Evolutionary conservation across 2,797 vertebrate genomes (phyloP), one percentile per base, ranked within the genome.

Genomic region (Choloepus didactylus): DNA sequence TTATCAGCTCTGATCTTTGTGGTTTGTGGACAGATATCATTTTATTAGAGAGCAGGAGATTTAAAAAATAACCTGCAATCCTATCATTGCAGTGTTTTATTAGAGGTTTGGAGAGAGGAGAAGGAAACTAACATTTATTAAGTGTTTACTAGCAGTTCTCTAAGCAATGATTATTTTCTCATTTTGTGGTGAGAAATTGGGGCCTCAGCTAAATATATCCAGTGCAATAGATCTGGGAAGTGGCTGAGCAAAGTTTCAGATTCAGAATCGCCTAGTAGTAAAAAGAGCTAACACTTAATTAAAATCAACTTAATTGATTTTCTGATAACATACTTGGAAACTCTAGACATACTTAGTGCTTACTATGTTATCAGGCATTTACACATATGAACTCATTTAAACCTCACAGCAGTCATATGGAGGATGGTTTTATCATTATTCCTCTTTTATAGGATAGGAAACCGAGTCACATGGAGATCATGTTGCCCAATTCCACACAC

Each of bases 1-100:
- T 92, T 92, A 75, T 94, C 89, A 73, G 35, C 77, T 66, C 56
- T 94, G 44, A 93, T 86, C 93, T 93, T 44, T 84, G 87, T 91
- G 77, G 81, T 96, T 94, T 84, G 75, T 87, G 51, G 93, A 81
- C 85, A 92, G 94, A 77, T 38, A 59, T 10, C 9, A 0, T 95
- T 94, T 84, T 91, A 67, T 75, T 83, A 94, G 84, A 84, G n/a
- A 94, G 87, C 91, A 89, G 49, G 76, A 59, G 75, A 75, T 87
- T 69, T 69, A 41, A 64, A 79, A 64, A 90, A 79, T 69, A 86
- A 72, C 72, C 38, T 66, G 44, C n/a, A 21, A 77, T 80, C 62
- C 23, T 73, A 1, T 5, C 49, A 9, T 9, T 21, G 31, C 86
- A 64, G 66, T 83, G 80, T 82, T 83, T 94, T 67, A 82, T 86